Evolutionary conservation across 2,113 vertebrate species (phyloP).

Genomic region (Pimephales promelas): DNA sequence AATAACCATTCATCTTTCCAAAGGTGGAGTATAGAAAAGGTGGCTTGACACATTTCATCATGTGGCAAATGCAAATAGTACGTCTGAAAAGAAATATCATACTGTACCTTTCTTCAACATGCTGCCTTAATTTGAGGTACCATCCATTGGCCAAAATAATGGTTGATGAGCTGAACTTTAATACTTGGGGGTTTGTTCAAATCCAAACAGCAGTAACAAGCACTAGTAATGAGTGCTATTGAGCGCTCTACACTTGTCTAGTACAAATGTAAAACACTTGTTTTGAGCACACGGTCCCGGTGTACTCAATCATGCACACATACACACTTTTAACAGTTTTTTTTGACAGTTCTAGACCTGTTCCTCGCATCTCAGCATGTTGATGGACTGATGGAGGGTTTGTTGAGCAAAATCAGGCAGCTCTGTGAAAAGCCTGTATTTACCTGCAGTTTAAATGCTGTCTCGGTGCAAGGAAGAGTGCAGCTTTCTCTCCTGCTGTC

Average conservation of each 20-base stretch:
- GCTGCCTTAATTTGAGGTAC: background rate
- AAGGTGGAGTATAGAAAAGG: no score
- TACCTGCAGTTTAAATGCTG: background rate
- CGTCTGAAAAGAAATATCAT: background rate
- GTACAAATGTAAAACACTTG: background rate
- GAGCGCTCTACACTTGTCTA: background rate
- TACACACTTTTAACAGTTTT: background rate
- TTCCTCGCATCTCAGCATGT: background rate
- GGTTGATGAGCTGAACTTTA: background rate
- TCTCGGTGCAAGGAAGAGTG: conserved; percentile 4
- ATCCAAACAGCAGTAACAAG: background rate
- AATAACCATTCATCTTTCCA: no score
- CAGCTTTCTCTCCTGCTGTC: background rate
- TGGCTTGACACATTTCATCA: background rate
- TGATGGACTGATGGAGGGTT: conserved; percentile 26
- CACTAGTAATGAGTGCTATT: background rate
- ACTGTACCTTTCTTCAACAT: background rate
- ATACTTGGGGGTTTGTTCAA: background rate
- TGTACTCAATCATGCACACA: background rate
- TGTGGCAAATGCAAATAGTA: background rate
- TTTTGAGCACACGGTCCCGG: background rate
- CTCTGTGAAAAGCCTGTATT: conserved; percentile 19
- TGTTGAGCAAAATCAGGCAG: background rate
- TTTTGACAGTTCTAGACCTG: background rate
- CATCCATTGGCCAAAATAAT: background rate